Conservation (phyloP, 2,113 vertebrate genomes). For the Tympanuchus pallidicinctus region DNA sequence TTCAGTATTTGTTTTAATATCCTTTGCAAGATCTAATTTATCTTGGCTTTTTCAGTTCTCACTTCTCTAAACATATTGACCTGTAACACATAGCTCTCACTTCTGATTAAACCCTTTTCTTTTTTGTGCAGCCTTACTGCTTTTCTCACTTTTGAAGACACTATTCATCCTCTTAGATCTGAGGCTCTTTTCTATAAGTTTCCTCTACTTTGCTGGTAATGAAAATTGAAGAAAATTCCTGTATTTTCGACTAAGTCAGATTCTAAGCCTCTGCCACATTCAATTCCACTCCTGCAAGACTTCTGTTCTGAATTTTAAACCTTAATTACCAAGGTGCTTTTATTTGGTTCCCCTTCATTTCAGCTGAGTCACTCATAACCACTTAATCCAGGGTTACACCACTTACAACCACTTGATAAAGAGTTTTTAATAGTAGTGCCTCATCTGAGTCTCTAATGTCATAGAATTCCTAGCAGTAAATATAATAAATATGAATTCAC, state of each 20-base stretch:
- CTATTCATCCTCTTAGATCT: not conserved
- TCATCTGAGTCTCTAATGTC: not conserved
- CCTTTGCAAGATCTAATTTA: conserved; percentile 48
- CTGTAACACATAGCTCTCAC: conserved; percentile 10
- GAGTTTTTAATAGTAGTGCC: not conserved
- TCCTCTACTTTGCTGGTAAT: not conserved
- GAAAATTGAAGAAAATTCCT: not conserved
- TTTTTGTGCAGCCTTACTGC: not conserved
- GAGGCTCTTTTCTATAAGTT: not conserved
- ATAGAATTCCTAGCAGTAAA: not conserved
- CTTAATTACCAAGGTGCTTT: not conserved
- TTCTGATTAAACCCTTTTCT: not conserved
- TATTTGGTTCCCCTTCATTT: not conserved
- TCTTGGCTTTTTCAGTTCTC: conserved; percentile 41
- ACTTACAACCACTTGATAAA: not conserved
- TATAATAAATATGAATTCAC: not conserved
- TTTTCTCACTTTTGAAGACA: conserved; percentile 25
- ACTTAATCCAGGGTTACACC: not conserved
- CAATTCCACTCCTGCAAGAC: not conserved
- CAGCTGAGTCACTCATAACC: not conserved
- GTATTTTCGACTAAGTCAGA: not conserved
- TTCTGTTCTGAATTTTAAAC: conserved; percentile 21
- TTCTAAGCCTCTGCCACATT: not conserved
- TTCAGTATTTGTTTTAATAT: conserved; percentile 59
- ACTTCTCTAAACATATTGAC: conserved; percentile 37